Conservation (phyloP, 1,140 invertebrate species). For the Drosophila burlai region DNA sequence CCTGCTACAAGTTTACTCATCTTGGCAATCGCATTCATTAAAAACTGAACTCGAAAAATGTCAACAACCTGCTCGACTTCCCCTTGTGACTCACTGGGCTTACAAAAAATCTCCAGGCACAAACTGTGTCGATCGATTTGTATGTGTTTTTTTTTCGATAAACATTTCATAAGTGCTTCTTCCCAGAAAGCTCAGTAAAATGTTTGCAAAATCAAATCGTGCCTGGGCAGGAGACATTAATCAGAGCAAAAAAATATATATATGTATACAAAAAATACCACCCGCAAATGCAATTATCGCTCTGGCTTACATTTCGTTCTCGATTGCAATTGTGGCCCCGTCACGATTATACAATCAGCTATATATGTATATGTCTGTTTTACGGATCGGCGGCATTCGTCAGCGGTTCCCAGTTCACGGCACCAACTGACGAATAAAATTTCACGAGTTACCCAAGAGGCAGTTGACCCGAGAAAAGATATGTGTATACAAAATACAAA, state of each 20-base stretch:
- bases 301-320: slow-evolving; percentile 54
- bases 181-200: slow-evolving; percentile 12
- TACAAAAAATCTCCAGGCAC: slow-evolving; percentile 6
- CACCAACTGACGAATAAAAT: slow-evolving; percentile 58
- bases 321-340: slow-evolving; percentile 31
- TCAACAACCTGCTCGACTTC: slow-evolving; percentile 39
- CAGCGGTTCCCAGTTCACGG: slow-evolving; percentile 51
- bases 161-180: slow-evolving; percentile 29
- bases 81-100: slow-evolving; percentile 30
- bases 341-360: slow-evolving; percentile 76
- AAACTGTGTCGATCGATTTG: slow-evolving; percentile 36
- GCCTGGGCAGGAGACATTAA: slow-evolving; percentile 17
- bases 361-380: slow-evolving; percentile 32
- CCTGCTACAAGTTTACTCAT: neutral
- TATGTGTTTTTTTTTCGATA: slow-evolving; percentile 1
- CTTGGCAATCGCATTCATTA: slow-evolving; percentile 7
- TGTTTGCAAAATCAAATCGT: slow-evolving; percentile 18
- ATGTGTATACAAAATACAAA: slow-evolving; percentile 41
- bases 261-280: neutral
- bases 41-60: slow-evolving; percentile 7
- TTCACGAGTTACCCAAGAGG: slow-evolving; percentile 64
- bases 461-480: slow-evolving; percentile 63
- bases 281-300: slow-evolving; percentile 29
- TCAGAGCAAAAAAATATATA: slow-evolving; percentile 8
- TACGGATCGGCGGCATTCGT: slow-evolving; percentile 67